Evolutionary conservation across 2,888 invertebrate genomes (phyloP).

Genomic region (Plagodis dolabraria): DNA sequence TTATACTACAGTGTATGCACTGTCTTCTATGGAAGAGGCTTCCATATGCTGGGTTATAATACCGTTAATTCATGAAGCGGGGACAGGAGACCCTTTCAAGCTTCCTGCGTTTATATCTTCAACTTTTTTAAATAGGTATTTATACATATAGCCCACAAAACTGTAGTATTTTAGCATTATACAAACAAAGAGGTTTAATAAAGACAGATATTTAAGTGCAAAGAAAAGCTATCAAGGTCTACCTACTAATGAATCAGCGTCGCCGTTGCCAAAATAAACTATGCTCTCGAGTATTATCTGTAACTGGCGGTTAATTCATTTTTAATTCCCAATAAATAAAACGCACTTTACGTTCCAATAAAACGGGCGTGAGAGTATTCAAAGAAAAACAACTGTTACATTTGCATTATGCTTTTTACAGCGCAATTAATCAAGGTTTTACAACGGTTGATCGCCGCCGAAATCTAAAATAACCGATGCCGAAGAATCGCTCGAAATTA

Average conservation of each 20-base stretch:
- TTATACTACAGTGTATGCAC: no score
- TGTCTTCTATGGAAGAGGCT: no score
- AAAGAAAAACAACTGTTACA: conserved; percentile 61
- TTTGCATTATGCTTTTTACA: conserved; percentile 67
- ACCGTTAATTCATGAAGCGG: no score
- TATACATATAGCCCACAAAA: conserved; percentile 2
- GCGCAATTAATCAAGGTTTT: conserved; percentile 63
- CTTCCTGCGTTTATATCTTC: no score
- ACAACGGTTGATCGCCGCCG: conserved; percentile 53
- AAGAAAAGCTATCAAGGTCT: conserved; percentile 25
- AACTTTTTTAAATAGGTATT: no score
- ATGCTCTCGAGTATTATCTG: conserved; percentile 23
- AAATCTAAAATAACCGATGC: conserved; percentile 59
- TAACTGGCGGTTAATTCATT: conserved; percentile 48
- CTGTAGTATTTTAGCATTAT: conserved; percentile 23
- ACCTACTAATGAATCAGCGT: conserved; percentile 26
- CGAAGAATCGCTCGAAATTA: conserved; percentile 42
- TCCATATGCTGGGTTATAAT: no score
- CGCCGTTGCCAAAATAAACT: conserved; percentile 30
- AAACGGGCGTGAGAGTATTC: conserved; percentile 53
- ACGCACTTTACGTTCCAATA: conserved; percentile 69
- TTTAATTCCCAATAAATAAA: conserved; percentile 73
- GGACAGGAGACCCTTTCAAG: no score
- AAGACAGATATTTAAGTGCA: conserved; percentile 26
- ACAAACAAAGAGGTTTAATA: conserved; percentile 25